Base-by-base conservation (phyloP, 2,888 invertebrate species). In the Uropetala carovei region DNA sequence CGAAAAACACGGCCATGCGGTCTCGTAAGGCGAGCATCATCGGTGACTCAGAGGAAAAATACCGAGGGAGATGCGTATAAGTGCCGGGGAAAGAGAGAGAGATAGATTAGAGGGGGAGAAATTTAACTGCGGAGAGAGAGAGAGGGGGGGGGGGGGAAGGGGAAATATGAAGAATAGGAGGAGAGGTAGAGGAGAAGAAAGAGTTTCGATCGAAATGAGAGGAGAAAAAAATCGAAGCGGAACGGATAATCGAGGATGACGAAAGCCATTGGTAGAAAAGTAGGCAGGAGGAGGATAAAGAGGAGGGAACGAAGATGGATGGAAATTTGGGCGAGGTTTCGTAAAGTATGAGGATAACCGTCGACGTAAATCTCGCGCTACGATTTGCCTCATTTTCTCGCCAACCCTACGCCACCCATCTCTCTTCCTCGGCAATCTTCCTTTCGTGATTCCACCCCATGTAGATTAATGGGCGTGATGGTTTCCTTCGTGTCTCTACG, bases 31-130 rank as follows among this genome's bases (percentile, higher is more conserved):
- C 64, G 64, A 64, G 64, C 16, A 64, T 68, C 68, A 68, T n/a
- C 68, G 68, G 22, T 75, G 75, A 75, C 22, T 75, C 75, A 75
- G 75, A 75, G 13, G 75, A 75, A 75, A 75, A 75, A 27, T 75
- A 27, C 75, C 22, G 13, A 27, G 75, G 75, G 11, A 27, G 22
- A 27, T 3, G 75, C 4, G 75, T 7, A 18, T 18, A 13, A 68
- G 9, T 18, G 22, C 68, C 68, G 68, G 4, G 11, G 68, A 68
- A 3, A n/a, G 22, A 68, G 68, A 22, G 68, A n/a, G 68, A n/a
- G 64, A 8, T n/a, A 64, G 64, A 68, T 68, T 68, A 18, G 18
- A 68, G 68, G 68, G 68, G 68, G 4, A 68, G n/a, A 22, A 68
- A 22, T n/a, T n/a, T n/a, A 68, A n/a, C n/a, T n/a, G 18, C 9